Evolutionary conservation across 2,797 vertebrate species (phyloP), one percentile per base, ranked within the genome.

Genomic region (Pipistrellus pygmaeus): DNA sequence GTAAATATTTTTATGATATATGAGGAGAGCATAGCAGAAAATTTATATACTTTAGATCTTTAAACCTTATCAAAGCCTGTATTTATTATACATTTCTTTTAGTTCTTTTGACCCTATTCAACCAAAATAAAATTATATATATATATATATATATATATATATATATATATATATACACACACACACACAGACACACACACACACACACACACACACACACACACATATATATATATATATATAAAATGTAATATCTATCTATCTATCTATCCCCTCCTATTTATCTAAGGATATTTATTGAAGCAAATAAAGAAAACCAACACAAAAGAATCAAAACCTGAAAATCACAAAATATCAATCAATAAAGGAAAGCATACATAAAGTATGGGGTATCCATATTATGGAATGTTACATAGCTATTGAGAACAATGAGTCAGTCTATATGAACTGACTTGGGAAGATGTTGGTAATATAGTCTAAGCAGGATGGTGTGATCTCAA

Each of bases 1-100:
- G 14, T 62, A 25, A 46, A 73, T 90, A 85, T 84, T 88, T 89
- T 87, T 86, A 66, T 80, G 32, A 87, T 38, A 62, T 55, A 4
- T 62, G 13, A 73, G 62, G 23, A 78, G 32, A 91, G 44, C 69
- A 14, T 68, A 8, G 27, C 55, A 94, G 46, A 83, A 73, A 83
- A 71, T 81, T 80, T 82, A 41, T 32, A 21, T 71, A 55, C 20
- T 11, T 85, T 69, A 55, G 14, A 46, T 77, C 10, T 94, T 72
- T 8, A 17, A 90, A n/a, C 14, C 20, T 38, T 85, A 78, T 14
- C 21, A 57, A 77, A 30, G 12, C 83, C n/a, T 60, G 41, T 88
- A 30, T 68, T 82, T 73, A 8, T 72, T 84, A 25, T 55, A 64
- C 3, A 27, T 82, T 90, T 77, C 17, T 88, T 84, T 91, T 60